A percentile compares a stretch with the other conserved stretches of the same genome.
Conservation (phyloP, 2,888 invertebrate species). For the Aquatica leii region DNA sequence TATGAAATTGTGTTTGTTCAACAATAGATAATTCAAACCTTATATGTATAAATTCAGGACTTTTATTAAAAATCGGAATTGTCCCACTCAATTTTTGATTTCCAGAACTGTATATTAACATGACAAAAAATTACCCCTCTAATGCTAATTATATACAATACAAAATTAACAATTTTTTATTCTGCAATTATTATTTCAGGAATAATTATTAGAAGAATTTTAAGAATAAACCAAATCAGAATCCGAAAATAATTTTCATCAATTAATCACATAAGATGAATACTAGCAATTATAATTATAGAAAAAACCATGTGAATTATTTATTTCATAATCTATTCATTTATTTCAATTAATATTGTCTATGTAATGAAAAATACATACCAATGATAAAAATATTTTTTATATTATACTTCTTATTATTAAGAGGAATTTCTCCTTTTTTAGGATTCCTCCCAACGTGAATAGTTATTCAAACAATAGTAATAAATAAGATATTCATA, state of each 20-base stretch:
- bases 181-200: too few relatives aligned
- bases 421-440: slow-evolving; percentile 69
- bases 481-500: slow-evolving; percentile 59
- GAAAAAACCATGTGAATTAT: slow-evolving; percentile 42
- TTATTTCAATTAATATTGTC: slow-evolving; percentile 60
- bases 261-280: slow-evolving; percentile 70
- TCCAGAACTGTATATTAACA: slow-evolving; percentile 67
- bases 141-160: slow-evolving; percentile 62
- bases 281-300: slow-evolving; percentile 46
- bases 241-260: slow-evolving; percentile 69
- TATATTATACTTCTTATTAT: slow-evolving; percentile 65
- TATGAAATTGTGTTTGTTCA: slow-evolving; percentile 46
- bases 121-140: slow-evolving; percentile 73
- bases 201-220: slow-evolving; percentile 63
- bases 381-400: slow-evolving; percentile 67
- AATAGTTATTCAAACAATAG: too few relatives aligned
- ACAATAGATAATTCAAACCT: slow-evolving; percentile 16
- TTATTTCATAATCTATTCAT: too few relatives aligned
- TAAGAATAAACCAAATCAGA: slow-evolving; percentile 59
- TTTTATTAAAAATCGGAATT: slow-evolving; percentile 67
- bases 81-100: slow-evolving; percentile 70
- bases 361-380: slow-evolving; percentile 62
- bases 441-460: slow-evolving; percentile 69
- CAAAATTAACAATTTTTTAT: slow-evolving; percentile 49
- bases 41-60: slow-evolving; percentile 48